Base-by-base conservation (phyloP, 2,888 invertebrate species). In the Erebia aethiops region DNA sequence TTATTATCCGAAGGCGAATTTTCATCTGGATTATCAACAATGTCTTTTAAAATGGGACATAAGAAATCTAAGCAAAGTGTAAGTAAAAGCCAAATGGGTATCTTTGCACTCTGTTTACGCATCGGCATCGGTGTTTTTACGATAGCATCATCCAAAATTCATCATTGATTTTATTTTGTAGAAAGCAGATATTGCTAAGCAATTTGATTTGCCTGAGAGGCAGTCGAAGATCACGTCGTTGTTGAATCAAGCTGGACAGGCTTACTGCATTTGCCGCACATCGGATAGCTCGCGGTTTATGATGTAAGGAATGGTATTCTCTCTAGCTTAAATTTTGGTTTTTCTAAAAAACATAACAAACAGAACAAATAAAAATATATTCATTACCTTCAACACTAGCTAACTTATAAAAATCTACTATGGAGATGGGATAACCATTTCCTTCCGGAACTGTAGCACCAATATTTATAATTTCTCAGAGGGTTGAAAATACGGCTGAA, bases 221-320 rank as follows among this genome's bases (percentile, higher is more conserved):
- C 97, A 98, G 84, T 98, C 98, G 35, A 98, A 98, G 92, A 98
- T 98, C 73, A 97, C 97, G 13, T 96, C 97, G 2, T 93, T 98
- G 70, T 90, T 98, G 64, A 97, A 97, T 85, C 97, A 98, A 88
- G 98, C 97, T 84, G 97, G 97, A 8, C 97, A 98, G 90, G 97
- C 97, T 0, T 99, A 99, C 86, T 99, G 99, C 85, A 97, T 99
- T 79, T 99, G 99, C 85, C 95, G 98, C 58, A 97, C 98, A 9
- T 97, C 98, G 0, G 99, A 99, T 84, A 98, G 98, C 77, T 97
- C 97, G 1, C 94, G 98, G 64, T 99, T 99, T 89, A 99, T 99
- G 99, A 99, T 99, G 97, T 97, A 89, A 94, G 95, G 21, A 21
- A 21, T 21, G 21, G 2, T 21, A 21, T 21, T 21, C 21, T 21